These are phyloP conservation scores for Rhombomys opimus DNA, from an alignment of 2,113 vertebrate genomes.

Conservation along the genomic window DNA sequence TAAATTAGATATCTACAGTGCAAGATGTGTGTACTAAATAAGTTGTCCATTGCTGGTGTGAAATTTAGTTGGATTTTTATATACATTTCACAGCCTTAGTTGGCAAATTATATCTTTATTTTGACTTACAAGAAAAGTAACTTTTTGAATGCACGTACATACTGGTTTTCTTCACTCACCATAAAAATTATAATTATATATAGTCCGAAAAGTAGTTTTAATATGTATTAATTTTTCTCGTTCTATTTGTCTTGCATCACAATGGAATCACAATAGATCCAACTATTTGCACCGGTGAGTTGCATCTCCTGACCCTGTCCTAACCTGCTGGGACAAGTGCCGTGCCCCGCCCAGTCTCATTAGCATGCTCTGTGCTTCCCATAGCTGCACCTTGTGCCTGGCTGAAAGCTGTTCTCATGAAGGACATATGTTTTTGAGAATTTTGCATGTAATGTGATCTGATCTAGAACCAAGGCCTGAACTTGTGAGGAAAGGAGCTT, in stretches of 20 bases:
- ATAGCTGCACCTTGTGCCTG: slow-evolving; percentile 79
- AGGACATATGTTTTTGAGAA: slow-evolving; percentile 77
- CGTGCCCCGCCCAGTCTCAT: slow-evolving; percentile 79
- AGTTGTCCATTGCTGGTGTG: slow-evolving; percentile 71
- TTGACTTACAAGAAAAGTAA: slow-evolving; percentile 73
- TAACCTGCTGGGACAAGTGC: slow-evolving; percentile 85
- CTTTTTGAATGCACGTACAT: slow-evolving; percentile 78
- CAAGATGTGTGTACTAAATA: slow-evolving; percentile 67
- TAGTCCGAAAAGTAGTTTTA: slow-evolving; percentile 84
- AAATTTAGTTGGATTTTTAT: slow-evolving; percentile 82
- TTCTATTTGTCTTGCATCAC: slow-evolving; percentile 95
- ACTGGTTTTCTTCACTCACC: slow-evolving; percentile 82
- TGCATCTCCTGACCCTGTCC: slow-evolving; percentile 90
- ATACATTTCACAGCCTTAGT: slow-evolving; percentile 70
- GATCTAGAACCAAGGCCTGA: slow-evolving; percentile 74
- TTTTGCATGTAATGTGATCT: slow-evolving; percentile 85
- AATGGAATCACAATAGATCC: slow-evolving; percentile 99
- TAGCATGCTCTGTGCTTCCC: slow-evolving; percentile 80
- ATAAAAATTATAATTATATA: slow-evolving; percentile 86
- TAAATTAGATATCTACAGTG: slow-evolving; percentile 42
- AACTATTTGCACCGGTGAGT: slow-evolving; percentile 99
- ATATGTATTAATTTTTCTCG: slow-evolving; percentile 93
- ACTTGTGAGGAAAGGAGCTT: slow-evolving; percentile 61
- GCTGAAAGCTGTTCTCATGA: slow-evolving; percentile 75
- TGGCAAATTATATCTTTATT: slow-evolving; percentile 76